Percentiles rank a stretch among this genome's conserved stretches.
Evolutionary conservation across 2,888 invertebrate genomes (phyloP).

Genomic region (Sminthurides aquaticus): DNA sequence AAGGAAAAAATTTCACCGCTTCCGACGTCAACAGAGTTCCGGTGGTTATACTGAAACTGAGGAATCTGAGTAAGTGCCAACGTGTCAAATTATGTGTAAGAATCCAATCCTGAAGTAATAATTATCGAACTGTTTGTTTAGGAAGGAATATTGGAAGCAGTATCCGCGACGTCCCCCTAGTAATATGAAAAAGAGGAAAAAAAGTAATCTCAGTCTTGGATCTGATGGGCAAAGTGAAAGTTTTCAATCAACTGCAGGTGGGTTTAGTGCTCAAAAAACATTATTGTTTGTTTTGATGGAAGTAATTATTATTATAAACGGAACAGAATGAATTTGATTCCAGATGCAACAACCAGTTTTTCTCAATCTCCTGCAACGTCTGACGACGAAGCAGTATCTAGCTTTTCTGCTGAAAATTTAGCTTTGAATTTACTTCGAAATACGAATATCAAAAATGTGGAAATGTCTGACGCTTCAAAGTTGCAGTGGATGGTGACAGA

Average conservation of each 20-base stretch:
- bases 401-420: slow-evolving; percentile 67
- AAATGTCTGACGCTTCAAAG: slow-evolving; percentile 68
- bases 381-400: slow-evolving; percentile 47
- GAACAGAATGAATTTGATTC: not conserved
- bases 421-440: slow-evolving; percentile 67
- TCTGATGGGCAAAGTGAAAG: slow-evolving; percentile 33
- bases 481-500: slow-evolving; percentile 73
- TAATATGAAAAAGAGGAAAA: slow-evolving; percentile 35
- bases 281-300: not conserved
- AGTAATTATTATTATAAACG: not conserved
- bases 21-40: slow-evolving; percentile 2
- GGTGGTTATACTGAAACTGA: slow-evolving; percentile 38
- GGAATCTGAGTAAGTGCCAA: slow-evolving; percentile 39
- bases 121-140: slow-evolving; percentile 13
- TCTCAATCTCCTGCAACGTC: slow-evolving; percentile 37
- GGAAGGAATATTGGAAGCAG: slow-evolving; percentile 39
- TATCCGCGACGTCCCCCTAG: slow-evolving; percentile 35
- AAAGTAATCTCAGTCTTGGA: slow-evolving; percentile 17
- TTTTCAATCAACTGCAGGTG: slow-evolving; percentile 31
- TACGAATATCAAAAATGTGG: slow-evolving; percentile 60
- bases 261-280: too few species aligned
- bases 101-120: not conserved
- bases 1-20: slow-evolving; percentile 15
- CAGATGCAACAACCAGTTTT: slow-evolving; percentile 31
- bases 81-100: not conserved